These are phyloP conservation scores for Eledona agricola DNA, from an alignment of 2,888 invertebrate genomes.

Conservation along the genomic window DNA sequence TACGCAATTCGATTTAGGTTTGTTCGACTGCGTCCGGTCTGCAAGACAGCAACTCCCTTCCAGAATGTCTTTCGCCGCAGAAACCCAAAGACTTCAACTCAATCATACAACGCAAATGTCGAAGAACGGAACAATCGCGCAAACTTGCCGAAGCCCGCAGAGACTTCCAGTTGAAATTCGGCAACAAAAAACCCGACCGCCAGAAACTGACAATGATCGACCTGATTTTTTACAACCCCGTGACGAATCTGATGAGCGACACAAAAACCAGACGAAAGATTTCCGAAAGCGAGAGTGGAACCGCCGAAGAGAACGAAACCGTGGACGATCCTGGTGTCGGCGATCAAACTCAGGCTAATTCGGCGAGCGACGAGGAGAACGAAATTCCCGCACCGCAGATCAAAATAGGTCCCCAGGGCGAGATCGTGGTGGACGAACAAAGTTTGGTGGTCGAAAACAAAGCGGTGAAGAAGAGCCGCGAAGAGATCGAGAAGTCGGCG, in stretches of 20 bases:
- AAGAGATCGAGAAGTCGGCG: slow-evolving; percentile 71
- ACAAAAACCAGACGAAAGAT: slow-evolving; percentile 11
- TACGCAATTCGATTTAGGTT: no score
- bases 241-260: slow-evolving; percentile 74
- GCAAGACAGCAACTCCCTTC: slow-evolving; percentile 40
- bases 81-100: slow-evolving; percentile 44
- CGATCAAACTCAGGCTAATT: no score
- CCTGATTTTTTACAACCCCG: slow-evolving; percentile 90
- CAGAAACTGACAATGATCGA: slow-evolving; percentile 88
- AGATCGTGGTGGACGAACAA: slow-evolving; percentile 85
- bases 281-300: slow-evolving; percentile 33
- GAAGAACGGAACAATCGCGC: slow-evolving; percentile 63
- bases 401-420: slow-evolving; percentile 85
- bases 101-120: slow-evolving; percentile 53
- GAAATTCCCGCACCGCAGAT: slow-evolving; percentile 81
- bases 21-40: slow-evolving; percentile 53
- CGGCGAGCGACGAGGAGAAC: slow-evolving; percentile 53
- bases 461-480: slow-evolving; percentile 68
- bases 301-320: slow-evolving; percentile 54
- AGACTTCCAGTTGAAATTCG: slow-evolving; percentile 65
- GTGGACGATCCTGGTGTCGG: slow-evolving; percentile 23
- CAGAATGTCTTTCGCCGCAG: slow-evolving; percentile 44
- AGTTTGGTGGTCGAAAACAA: slow-evolving; percentile 84
- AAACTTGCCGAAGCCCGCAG: slow-evolving; percentile 66
- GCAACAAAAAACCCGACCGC: slow-evolving; percentile 68